Evolutionary conservation across 2,113 vertebrate species (phyloP), one percentile per base, ranked within the genome.

Genomic region (Heterochromis multidens): DNA sequence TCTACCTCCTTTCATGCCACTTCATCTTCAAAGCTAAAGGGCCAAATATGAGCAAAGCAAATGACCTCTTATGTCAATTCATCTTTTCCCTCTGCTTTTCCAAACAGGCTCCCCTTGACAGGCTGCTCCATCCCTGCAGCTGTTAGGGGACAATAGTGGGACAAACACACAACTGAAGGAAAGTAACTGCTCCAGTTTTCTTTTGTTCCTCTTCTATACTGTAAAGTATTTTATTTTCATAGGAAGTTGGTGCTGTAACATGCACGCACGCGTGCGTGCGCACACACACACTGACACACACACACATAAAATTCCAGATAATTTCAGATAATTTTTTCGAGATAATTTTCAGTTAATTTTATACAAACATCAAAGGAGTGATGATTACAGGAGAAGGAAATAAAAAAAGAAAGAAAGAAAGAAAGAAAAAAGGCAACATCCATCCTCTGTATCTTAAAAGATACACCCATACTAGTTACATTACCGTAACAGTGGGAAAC

Each of bases 31-130:
- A 94, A 95, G 92, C 89, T 72, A 63, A 81, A 67, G 58, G 91
- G 83, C 76, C 88, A 92, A 91, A 94, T 95, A 93, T 94, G 86
- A 95, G 91, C 90, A 81, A 84, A 88, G 84, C 78, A 87, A 88
- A 90, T 93, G 93, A 94, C 94, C 95, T 92, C 90, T 91, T 87
- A 88, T 91, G 91, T 93, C 88, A 95, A 90, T 94, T 92, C 84
- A 95, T 92, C 89, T 91, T 82, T 76, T 37, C 54, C 79, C 86
- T 89, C 52, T 77, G 83, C 81, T 84, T 87, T 76, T 83, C 62
- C 54, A 82, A 89, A 84, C 81, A 83, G 84, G 60, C 67, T 78
- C 74, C 62, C 84, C 87, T 87, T 80, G 74, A 91, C 82, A 33
- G 58, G 70, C 63, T 81, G 85, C 77, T 35, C 82, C 86, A 25